A percentile compares a stretch with the other conserved stretches of the same genome.
Evolutionary conservation across 2,797 vertebrate genomes (phyloP).

Genomic region (Tarsius wallacei): DNA sequence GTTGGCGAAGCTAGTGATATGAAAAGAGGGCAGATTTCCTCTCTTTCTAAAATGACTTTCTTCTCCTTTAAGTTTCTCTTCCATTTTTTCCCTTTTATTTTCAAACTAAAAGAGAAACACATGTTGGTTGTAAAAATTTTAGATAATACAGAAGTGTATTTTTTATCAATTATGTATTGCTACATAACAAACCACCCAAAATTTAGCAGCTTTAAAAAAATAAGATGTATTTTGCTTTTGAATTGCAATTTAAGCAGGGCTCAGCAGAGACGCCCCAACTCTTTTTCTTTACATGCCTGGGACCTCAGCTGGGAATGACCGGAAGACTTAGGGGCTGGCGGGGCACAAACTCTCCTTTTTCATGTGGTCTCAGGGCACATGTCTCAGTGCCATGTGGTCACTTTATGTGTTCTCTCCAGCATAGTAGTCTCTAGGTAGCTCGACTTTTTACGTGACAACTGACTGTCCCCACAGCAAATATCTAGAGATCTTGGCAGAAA

Average conservation of each 20-base stretch:
- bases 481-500: background rate
- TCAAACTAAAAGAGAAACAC: slow-evolving; percentile 51
- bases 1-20: background rate
- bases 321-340: background rate
- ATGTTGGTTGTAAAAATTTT: slow-evolving; percentile 41
- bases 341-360: background rate
- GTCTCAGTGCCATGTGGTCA: background rate
- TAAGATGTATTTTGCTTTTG: slow-evolving; percentile 24
- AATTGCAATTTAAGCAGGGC: background rate
- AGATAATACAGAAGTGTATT: slow-evolving; percentile 41
- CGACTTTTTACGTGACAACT: background rate
- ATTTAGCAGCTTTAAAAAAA: slow-evolving; percentile 12
- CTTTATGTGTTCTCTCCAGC: background rate
- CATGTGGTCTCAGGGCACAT: background rate
- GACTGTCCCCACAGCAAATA: background rate
- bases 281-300: background rate
- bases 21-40: background rate
- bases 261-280: background rate
- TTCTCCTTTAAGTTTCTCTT: slow-evolving; percentile 56
- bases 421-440: background rate
- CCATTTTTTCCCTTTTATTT: slow-evolving; percentile 69
- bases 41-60: slow-evolving; percentile 35
- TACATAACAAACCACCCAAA: slow-evolving; percentile 1
- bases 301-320: background rate
- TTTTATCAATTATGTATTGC: background rate